Percentiles rank a stretch among this genome's conserved stretches.
Evolutionary conservation across 92 coral and sea anemone genomes (phyloP).

Genomic region (Meandrina meandrites): DNA sequence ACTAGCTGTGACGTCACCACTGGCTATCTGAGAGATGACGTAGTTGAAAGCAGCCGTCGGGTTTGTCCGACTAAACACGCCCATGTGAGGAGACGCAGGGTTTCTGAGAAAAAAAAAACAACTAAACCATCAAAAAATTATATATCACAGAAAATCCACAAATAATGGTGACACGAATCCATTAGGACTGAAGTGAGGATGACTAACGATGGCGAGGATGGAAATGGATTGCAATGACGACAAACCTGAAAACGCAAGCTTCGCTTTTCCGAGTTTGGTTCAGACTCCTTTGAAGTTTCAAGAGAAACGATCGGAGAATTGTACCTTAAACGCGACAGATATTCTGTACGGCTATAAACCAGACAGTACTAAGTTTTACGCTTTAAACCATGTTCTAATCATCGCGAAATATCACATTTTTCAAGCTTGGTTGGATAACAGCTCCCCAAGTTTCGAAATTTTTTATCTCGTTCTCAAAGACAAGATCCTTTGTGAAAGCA

Average conservation of each 20-base stretch:
- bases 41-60: constrained; percentile 95
- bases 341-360: too few relatives aligned
- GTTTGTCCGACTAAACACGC: constrained; percentile 89
- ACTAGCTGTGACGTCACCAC: constrained; percentile 89
- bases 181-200: background rate
- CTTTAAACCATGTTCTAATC: too few relatives aligned
- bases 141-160: background rate
- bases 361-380: too few relatives aligned
- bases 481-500: too few relatives aligned
- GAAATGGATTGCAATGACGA: too few relatives aligned
- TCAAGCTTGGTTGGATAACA: too few relatives aligned
- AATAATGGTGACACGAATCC: background rate
- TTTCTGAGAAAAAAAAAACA: constrained; percentile 44
- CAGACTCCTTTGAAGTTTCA: too few relatives aligned
- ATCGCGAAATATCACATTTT: too few relatives aligned
- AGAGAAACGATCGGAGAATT: too few relatives aligned
- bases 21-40: constrained; percentile 97
- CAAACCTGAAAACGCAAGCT: background rate
- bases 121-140: background rate
- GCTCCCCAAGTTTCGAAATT: too few relatives aligned
- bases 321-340: too few relatives aligned
- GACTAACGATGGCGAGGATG: background rate
- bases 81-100: constrained; percentile 77
- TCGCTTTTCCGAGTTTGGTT: background rate
- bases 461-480: too few relatives aligned